Conservation (phyloP, 2,888 invertebrate species). For the Phalera bucephala region DNA sequence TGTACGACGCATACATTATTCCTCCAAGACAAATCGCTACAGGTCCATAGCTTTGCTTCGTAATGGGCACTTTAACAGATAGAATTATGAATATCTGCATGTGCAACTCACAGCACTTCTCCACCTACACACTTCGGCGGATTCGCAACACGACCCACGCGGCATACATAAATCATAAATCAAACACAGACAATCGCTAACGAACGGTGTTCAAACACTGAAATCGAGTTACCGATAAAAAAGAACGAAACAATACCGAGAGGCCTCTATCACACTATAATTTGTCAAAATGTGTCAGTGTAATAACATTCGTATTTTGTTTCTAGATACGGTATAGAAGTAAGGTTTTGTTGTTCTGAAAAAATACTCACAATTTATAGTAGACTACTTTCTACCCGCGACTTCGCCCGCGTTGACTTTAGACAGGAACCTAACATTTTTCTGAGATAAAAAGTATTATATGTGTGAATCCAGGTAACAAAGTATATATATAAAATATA, state of each 20-base stretch:
- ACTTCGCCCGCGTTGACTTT: no score
- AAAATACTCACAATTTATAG: no score
- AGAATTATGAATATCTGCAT: conserved; percentile 22
- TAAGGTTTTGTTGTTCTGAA: no score
- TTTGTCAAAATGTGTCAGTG: conserved; percentile 68
- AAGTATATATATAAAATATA: no score
- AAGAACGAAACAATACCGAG: conserved; percentile 58
- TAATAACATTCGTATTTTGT: conserved; percentile 50
- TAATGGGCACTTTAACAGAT: conserved; percentile 19
- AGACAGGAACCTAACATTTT: no score
- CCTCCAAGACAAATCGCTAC: conserved; percentile 18
- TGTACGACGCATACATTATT: conserved; percentile 9
- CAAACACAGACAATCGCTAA: conserved; percentile 72
- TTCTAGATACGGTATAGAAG: no score
- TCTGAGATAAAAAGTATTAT: no score
- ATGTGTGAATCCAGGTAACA: no score
- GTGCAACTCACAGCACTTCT: conserved; percentile 9
- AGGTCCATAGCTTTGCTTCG: conserved; percentile 14
- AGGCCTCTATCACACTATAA: conserved; percentile 62
- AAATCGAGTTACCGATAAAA: conserved; percentile 70
- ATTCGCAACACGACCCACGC: conserved; percentile 59
- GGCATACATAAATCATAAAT: conserved; percentile 62
- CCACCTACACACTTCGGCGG: conserved; percentile 46
- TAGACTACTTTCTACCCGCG: no score
- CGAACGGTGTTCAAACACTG: conserved; percentile 70